Base-by-base conservation (phyloP, 2,888 invertebrate genomes). In the Leucophenga montana region DNA sequence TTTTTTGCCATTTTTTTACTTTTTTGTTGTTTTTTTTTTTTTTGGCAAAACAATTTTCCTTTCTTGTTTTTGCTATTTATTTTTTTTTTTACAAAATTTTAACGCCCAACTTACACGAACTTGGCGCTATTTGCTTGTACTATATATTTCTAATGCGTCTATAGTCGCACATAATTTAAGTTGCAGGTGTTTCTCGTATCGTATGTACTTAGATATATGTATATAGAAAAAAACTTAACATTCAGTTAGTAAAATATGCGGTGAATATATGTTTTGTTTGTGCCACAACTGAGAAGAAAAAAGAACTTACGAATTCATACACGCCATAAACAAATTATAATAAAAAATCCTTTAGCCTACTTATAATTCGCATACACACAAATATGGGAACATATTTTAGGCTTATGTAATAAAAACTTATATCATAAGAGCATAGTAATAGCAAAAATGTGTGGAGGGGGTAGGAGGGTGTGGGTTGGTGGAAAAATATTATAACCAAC, bases 251-350 rank as follows among this genome's bases (percentile, higher is more conserved):
- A 39, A 39, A 39, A 11, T 39, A 39, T 39, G 39, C 39, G 39
- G 9, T 39, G 3, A 8, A 39, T 39, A 39, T 39, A 39, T 39
- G 8, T 33, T n/a, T n/a, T n/a, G n/a, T n/a, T n/a, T n/a, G n/a
- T n/a, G n/a, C n/a, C n/a, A n/a, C n/a, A n/a, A n/a, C n/a, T n/a
- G n/a, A n/a, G n/a, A n/a, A n/a, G 8, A 33, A 33, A 33, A 33
- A 33, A 8, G 3, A 57, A 27, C 33, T 57, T 57, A 31, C 14
- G 57, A 22, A 57, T 57, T n/a, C 67, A 64, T 46, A 46, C 81
- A 81, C 82, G 81, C 83, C 74, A 81, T 75, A 73, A 72, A 75
- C 77, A 80, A 83, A 81, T 81, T 81, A 81, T 83, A 80, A 77
- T 74, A 72, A 75, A 80, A 33, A 79, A 71, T 73, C 64, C 66